Percentiles rank a stretch among this genome's conserved stretches.
Conservation (phyloP, 2,113 vertebrate genomes). For the Peromyscus leucopus region DNA sequence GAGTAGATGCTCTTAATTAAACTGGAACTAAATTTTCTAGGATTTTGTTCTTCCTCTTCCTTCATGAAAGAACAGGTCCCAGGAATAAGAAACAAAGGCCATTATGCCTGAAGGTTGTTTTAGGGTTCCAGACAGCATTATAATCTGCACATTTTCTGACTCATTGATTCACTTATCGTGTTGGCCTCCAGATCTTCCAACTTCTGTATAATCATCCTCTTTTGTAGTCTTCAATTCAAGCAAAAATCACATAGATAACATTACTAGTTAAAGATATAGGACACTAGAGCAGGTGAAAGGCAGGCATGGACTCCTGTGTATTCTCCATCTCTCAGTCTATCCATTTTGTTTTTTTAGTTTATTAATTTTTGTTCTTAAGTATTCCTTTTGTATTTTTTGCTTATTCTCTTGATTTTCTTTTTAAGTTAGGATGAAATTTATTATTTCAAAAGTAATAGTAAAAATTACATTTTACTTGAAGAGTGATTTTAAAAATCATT, state of each 20-base stretch:
- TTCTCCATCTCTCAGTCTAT: background rate
- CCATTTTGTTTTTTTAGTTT: background rate
- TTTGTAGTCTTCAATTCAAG: background rate
- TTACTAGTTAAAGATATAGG: background rate
- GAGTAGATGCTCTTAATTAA: background rate
- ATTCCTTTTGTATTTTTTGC: background rate
- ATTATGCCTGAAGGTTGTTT: background rate
- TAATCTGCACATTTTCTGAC: background rate
- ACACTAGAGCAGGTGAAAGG: background rate
- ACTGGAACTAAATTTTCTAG: background rate
- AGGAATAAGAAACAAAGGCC: background rate
- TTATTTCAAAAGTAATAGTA: background rate
- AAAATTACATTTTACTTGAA: background rate
- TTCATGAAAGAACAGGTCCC: background rate
- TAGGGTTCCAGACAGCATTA: background rate
- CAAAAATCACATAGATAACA: background rate
- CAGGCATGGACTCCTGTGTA: background rate
- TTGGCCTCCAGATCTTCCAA: background rate
- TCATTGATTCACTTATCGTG: background rate
- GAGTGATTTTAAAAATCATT: background rate
- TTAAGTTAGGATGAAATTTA: background rate
- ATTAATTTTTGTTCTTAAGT: background rate
- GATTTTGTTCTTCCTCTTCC: background rate
- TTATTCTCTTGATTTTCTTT: background rate
- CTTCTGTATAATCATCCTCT: rapidly evolving